These are phyloP conservation scores for Torymus aiolomorphi DNA, from an alignment of 2,888 invertebrate genomes.

Conservation along the genomic window DNA sequence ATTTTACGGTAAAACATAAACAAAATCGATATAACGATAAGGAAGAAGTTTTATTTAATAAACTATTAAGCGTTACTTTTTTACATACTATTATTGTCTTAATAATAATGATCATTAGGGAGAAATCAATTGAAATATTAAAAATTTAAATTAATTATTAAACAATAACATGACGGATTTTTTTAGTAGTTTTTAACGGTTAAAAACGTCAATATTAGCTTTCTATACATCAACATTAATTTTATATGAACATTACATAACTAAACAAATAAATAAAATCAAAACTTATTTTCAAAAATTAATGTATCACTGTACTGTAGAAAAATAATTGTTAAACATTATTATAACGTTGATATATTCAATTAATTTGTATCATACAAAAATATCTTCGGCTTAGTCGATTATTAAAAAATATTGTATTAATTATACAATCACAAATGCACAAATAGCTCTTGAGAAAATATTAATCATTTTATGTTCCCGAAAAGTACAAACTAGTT, in stretches of 20 bases:
- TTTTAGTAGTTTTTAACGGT: too few relatives aligned
- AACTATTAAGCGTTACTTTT: constrained; percentile 17
- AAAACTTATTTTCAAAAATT: background rate
- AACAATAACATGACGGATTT: too few relatives aligned
- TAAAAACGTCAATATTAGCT: too few relatives aligned
- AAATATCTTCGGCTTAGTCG: constrained; percentile 39
- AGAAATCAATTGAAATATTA: constrained; percentile 9
- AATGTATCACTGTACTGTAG: background rate
- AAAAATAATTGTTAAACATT: constrained; percentile 17
- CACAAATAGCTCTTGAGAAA: constrained; percentile 2
- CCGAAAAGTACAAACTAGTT: background rate
- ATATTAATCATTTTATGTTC: constrained; percentile 14
- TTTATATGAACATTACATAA: too few relatives aligned
- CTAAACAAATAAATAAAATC: too few relatives aligned
- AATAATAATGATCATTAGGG: constrained; percentile 9
- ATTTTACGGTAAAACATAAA: too few relatives aligned
- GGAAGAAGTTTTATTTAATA: constrained; percentile 40
- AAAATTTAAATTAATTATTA: background rate
- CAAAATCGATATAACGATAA: background rate
- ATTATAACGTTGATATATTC: constrained; percentile 6
- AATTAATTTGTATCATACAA: constrained; percentile 52
- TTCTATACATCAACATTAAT: too few relatives aligned
- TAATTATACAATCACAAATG: constrained; percentile 28
- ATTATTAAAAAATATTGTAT: constrained; percentile 30
- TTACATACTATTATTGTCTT: constrained; percentile 25